Base-by-base conservation (phyloP, 2,888 invertebrate genomes). In the Ceriagrion tenellum region DNA sequence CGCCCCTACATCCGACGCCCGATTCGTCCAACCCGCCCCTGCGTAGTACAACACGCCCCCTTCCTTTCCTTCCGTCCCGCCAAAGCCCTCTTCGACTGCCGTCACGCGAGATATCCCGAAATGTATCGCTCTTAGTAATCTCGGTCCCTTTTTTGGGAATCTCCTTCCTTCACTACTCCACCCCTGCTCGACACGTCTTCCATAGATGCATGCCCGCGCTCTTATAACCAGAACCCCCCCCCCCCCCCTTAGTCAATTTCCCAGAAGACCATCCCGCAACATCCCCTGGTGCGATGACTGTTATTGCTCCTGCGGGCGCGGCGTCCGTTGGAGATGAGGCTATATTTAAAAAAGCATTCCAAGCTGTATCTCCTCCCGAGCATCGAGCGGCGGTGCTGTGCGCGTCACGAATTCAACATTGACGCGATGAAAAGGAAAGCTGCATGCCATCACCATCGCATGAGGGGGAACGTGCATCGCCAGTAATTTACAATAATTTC, bases 61-160 rank as follows among this genome's bases (percentile, higher is more conserved):
- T 16, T 13, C 1, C 81, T 13, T 35, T 0, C 69, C 26, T 63
- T 12, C 69, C 69, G 1, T 3, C 23, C 12, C 69, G 23, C 69
- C 69, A 69, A 69, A 69, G 81, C 55, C 89, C 55, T 16, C 0
- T 47, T 20, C 10, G 6, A 47, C n/a, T 10, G n/a, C 55, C n/a
- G 23, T 26, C 89, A 89, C 89, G 55, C 89, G 26, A 55, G 89
- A n/a, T 10, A 13, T 8, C 89, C 55, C 26, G 55, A 89, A 55
- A n/a, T 89, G n/a, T 89, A 89, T 47, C 47, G 89, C 55, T 26
- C 8, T 35, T 47, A 12, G 89, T 55, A 89, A 89, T 89, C 89
- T 89, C 89, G n/a, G 89, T 55, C 26, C 89, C 55, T 55, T 89
- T 88, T 59, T 81, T 3, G 81, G 81, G 13, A 35, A 81, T 13